phyloP scores from a whole-genome alignment of 2,797 vertebrate species.

The Columba guinea region DNA sequence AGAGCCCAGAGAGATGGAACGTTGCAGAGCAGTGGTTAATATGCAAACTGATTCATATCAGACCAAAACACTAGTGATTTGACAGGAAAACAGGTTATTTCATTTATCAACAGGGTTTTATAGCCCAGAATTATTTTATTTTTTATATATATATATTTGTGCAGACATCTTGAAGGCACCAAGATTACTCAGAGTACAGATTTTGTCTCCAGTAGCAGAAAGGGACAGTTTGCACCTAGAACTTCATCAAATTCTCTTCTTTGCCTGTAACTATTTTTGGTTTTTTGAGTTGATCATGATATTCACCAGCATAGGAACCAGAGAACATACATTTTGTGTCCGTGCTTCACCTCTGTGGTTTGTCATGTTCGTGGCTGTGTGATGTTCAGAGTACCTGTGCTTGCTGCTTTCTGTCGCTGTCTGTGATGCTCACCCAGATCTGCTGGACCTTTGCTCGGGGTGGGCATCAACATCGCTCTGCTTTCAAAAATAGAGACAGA shows the following conservation, averaged over 20 bases:
- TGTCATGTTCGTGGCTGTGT: not conserved
- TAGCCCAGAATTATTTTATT: not conserved
- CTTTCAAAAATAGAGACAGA: not conserved
- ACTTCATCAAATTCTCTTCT: not conserved
- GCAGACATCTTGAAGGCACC: not conserved
- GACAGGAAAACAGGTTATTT: not conserved
- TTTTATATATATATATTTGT: not conserved
- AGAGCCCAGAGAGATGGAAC: not conserved
- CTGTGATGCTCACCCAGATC: not conserved
- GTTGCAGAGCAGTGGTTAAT: not conserved
- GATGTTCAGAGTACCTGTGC: not conserved
- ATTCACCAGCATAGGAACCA: not conserved
- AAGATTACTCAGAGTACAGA: not conserved
- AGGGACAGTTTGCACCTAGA: not conserved
- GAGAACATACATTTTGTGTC: fast-evolving
- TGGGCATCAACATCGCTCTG: not conserved
- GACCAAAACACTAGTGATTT: too few relatives aligned
- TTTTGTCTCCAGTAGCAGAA: not conserved
- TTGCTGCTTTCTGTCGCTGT: not conserved
- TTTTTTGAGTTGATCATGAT: not conserved
- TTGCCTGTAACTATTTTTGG: not conserved
- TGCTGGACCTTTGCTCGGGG: not conserved
- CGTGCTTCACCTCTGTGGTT: not conserved
- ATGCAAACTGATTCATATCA: fast-evolving
- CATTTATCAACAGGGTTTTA: not conserved